phyloP scores from a whole-genome alignment of 2,113 vertebrate genomes.

The Formicarius rufipectus region DNA sequence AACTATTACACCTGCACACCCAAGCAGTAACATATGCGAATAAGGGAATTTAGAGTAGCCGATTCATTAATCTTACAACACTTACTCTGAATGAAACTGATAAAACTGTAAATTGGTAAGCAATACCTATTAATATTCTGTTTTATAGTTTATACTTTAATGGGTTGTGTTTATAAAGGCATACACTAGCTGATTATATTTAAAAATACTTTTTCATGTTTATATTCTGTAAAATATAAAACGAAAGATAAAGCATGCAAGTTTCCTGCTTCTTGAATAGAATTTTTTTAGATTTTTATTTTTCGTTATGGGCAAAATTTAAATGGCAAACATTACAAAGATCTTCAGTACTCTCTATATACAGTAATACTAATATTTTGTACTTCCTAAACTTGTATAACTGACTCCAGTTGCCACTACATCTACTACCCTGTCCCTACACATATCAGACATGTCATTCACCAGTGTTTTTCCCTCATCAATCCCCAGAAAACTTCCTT shows the following conservation, averaged over 20 bases:
- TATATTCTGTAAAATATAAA: neutral
- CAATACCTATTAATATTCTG: neutral
- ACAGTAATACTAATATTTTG: neutral
- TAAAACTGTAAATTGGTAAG: neutral
- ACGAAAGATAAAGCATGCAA: neutral
- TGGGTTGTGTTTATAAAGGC: neutral
- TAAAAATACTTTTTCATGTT: neutral
- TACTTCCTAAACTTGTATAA: neutral
- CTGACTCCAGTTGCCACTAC: neutral
- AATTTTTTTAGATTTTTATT: neutral
- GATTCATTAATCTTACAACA: neutral
- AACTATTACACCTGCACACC: neutral
- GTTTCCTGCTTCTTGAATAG: neutral
- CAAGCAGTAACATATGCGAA: neutral
- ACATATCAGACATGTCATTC: rapidly evolving
- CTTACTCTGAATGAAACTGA: neutral
- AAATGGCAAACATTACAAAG: neutral
- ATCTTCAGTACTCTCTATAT: neutral
- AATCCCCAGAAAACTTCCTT: neutral
- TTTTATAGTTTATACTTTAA: neutral
- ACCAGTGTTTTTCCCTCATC: neutral
- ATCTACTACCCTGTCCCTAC: neutral
- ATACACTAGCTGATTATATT: neutral
- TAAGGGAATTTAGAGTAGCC: neutral
- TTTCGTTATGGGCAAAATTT: neutral